Base-by-base conservation (phyloP, 2,888 invertebrate genomes). In the Erynnis tages region DNA sequence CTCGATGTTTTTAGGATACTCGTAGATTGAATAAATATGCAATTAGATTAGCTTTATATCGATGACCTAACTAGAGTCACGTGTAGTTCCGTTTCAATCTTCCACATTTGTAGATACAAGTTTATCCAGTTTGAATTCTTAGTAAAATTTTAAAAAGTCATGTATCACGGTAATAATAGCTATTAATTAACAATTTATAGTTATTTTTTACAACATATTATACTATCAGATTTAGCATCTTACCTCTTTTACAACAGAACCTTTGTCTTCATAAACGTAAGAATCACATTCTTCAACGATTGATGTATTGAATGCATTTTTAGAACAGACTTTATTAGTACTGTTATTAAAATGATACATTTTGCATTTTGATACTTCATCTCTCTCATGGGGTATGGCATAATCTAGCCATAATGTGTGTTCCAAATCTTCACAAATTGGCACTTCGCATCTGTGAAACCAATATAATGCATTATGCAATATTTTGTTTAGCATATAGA, bases 161-260 rank as follows among this genome's bases (percentile, higher is more conserved):
- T n/a, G n/a, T n/a, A n/a, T n/a, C n/a, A n/a, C n/a, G n/a, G n/a
- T n/a, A n/a, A n/a, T n/a, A n/a, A n/a, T n/a, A 25, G 6, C 8
- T 25, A 6, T 25, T 25, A 2, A 6, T 27, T 10, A 7, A 27
- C 3, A 27, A n/a, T 4, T n/a, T 2, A 27, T n/a, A 27, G 4
- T 27, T 23, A 23, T 23, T 5, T 23, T 23, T 7, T 23, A 2
- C 1, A 23, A 6, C 8, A 5, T 2, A 23, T 6, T 7, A 23
- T 23, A 23, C 10, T 27, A 27, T 27, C 10, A n/a, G 8, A n/a
- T 2, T 16, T 8, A 11, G 5, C 14, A 8, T 10, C 78, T 80
- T 69, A 92, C 92, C 74, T 91, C 91, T 70, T 82, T 91, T 5
- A 88, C 82, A 58, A 91, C 90, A 2, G 92, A 91, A 30, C 78